Percentiles rank a stretch among this genome's conserved stretches.
phyloP scores from a whole-genome alignment of 2,113 vertebrate species.

The Cinclus mexicanus region DNA sequence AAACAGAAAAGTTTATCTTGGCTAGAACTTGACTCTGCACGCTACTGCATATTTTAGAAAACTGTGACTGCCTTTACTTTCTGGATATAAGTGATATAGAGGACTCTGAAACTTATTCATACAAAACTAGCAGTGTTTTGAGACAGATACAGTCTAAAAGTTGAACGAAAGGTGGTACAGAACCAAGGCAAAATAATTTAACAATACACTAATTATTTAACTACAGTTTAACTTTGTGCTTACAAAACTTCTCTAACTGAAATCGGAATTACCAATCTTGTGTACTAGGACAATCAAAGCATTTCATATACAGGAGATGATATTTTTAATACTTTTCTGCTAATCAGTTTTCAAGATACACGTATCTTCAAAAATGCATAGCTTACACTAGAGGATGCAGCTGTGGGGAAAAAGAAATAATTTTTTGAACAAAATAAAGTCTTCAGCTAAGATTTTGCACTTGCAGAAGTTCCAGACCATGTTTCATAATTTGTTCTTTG shows the following conservation, averaged over 20 bases:
- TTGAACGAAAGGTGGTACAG: neutral
- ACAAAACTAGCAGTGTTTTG: neutral
- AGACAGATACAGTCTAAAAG: neutral
- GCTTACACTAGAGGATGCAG: neutral
- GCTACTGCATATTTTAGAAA: neutral
- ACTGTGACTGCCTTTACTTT: neutral
- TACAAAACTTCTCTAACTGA: neutral
- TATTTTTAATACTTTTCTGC: neutral
- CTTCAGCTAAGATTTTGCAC: neutral
- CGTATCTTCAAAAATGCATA: neutral
- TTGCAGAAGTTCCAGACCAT: neutral
- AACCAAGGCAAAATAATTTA: neutral
- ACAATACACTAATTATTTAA: neutral
- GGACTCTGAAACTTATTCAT: neutral
- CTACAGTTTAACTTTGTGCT: neutral
- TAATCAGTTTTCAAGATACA: neutral
- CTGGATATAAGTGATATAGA: neutral
- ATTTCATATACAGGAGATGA: neutral
- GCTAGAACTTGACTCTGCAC: neutral
- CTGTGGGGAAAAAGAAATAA: fast-evolving
- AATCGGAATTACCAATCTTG: neutral
- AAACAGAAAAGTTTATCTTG: neutral
- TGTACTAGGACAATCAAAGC: neutral
- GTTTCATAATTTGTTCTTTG: neutral
- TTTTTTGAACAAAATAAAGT: neutral